Evolutionary conservation across 2,797 vertebrate genomes (phyloP).

Genomic region (Cuculus canorus): DNA sequence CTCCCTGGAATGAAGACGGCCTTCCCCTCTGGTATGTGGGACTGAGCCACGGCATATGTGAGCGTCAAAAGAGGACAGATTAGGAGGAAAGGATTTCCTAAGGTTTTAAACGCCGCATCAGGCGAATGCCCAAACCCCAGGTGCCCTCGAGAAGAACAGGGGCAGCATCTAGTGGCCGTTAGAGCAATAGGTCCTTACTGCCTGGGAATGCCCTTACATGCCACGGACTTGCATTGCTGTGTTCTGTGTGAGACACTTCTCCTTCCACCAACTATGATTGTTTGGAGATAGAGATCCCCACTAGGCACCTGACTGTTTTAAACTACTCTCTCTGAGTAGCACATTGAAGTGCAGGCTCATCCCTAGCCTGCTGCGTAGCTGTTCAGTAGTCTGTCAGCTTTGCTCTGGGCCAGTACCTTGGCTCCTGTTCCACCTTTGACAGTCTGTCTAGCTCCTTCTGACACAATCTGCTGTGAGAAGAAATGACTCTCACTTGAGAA

Average conservation of each 20-base stretch:
- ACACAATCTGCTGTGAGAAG: slow-evolving; percentile 3
- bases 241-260: not conserved
- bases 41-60: not conserved
- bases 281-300: not conserved
- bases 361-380: not conserved
- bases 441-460: slow-evolving; percentile 13
- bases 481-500: slow-evolving; percentile 55
- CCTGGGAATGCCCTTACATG: not conserved
- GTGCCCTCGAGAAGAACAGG: not conserved
- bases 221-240: not conserved
- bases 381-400: not conserved
- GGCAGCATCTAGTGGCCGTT: slow-evolving; percentile 59
- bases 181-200: not conserved
- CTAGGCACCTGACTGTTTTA: not conserved
- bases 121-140: not conserved
- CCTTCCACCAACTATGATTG: not conserved
- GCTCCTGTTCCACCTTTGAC: not conserved
- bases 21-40: not conserved
- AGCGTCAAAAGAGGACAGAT: slow-evolving; percentile 21
- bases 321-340: not conserved
- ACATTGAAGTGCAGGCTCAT: not conserved
- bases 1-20: not conserved
- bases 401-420: not conserved
- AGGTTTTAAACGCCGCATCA: slow-evolving; percentile 13
- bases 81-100: slow-evolving; percentile 56